phyloP scores from a whole-genome alignment of 2,113 vertebrate species.

The Halcyon malimbica region DNA sequence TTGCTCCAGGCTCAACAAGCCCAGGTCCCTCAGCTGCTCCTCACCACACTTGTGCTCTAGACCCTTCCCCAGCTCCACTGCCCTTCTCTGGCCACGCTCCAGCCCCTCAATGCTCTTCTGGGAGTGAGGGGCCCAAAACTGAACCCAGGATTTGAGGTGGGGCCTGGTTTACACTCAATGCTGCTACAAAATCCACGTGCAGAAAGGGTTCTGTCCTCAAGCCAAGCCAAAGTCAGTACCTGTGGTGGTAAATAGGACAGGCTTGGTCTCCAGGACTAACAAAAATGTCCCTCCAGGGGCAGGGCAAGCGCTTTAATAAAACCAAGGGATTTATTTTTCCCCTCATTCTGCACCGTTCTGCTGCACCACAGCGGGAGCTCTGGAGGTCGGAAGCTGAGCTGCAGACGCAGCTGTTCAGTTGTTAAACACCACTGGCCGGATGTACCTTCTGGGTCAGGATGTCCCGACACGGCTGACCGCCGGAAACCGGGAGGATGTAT shows the following conservation, averaged over 20 bases:
- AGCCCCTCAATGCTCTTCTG: too few relatives aligned
- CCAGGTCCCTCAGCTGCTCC: too few relatives aligned
- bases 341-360: not conserved
- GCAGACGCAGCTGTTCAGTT: not conserved
- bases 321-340: not conserved
- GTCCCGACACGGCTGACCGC: accelerated
- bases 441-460: not conserved
- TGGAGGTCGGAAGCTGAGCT: not conserved
- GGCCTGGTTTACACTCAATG: not conserved
- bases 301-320: not conserved
- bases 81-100: too few relatives aligned
- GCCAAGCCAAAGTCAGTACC: not conserved
- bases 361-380: not conserved
- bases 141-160: not conserved
- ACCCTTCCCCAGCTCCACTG: not conserved
- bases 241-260: not conserved
- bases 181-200: not conserved
- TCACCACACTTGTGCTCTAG: not conserved
- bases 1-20: too few relatives aligned
- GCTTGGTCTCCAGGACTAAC: not conserved
- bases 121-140: not conserved
- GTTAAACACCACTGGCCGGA: not conserved
- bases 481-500: not conserved
- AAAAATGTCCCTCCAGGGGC: not conserved
- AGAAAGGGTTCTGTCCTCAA: not conserved